These are phyloP conservation scores for Crossocerus cetratus DNA, from an alignment of 2,888 invertebrate genomes.

Conservation along the genomic window DNA sequence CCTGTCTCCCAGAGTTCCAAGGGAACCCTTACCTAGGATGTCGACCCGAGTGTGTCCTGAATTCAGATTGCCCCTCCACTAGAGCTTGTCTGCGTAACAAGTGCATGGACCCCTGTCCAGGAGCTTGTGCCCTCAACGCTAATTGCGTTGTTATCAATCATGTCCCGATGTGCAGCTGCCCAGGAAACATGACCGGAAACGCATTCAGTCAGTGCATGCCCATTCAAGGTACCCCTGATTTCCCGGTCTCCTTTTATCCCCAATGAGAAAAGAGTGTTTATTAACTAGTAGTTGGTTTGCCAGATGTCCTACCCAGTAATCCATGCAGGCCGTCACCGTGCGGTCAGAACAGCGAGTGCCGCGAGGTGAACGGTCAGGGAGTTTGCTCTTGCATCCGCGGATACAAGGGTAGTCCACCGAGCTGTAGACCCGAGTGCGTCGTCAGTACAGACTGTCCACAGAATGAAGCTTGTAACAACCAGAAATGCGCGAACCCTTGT, in stretches of 20 bases:
- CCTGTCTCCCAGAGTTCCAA: constrained; percentile 78
- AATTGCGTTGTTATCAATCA: constrained; percentile 88
- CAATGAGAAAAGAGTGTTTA: neutral
- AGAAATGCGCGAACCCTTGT: constrained; percentile 91
- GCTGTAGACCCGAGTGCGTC: constrained; percentile 87
- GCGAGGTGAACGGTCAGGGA: constrained; percentile 44
- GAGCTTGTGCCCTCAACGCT: constrained; percentile 88
- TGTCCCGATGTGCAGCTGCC: constrained; percentile 81
- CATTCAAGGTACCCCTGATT: constrained; percentile 64
- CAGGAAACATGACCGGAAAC: constrained; percentile 82
- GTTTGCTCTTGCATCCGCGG: constrained; percentile 82
- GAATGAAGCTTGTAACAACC: constrained; percentile 86
- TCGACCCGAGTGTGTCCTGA: constrained; percentile 89
- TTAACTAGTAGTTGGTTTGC: constrained; percentile 27
- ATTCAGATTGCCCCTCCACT: constrained; percentile 86
- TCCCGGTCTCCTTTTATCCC: too few species aligned
- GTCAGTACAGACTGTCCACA: constrained; percentile 87
- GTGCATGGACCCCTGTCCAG: constrained; percentile 89
- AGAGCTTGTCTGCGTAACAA: constrained; percentile 88
- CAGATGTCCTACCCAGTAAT: constrained; percentile 78
- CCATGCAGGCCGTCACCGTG: constrained; percentile 80
- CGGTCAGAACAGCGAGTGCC: constrained; percentile 80
- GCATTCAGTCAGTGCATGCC: constrained; percentile 82
- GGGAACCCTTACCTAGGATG: constrained; percentile 81
- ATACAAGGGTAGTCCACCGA: constrained; percentile 86